Percentiles rank a stretch among this genome's conserved stretches.
phyloP scores from a whole-genome alignment of 2,888 invertebrate genomes.

The Encarsia formosa region DNA sequence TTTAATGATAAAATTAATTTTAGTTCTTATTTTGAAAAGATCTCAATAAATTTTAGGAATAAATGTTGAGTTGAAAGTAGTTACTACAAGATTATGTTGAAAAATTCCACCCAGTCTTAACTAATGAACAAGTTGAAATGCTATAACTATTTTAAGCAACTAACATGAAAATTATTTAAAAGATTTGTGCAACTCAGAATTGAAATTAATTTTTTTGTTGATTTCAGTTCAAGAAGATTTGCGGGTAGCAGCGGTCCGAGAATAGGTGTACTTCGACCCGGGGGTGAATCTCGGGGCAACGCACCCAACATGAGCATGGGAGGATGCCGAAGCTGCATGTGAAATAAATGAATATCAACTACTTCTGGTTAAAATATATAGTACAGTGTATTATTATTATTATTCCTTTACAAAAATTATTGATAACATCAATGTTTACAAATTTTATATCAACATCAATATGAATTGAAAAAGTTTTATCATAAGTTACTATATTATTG shows the following conservation, averaged over 20 bases:
- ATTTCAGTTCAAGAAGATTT: conserved; percentile 11
- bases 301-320: conserved; percentile 30
- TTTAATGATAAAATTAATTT: neutral
- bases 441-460: too few relatives aligned
- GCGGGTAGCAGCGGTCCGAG: conserved; percentile 16
- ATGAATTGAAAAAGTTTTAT: neutral
- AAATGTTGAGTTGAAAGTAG: too few relatives aligned
- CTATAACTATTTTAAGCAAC: neutral
- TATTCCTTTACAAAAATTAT: too few relatives aligned
- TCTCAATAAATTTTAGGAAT: too few relatives aligned
- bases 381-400: conserved; percentile 15
- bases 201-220: neutral
- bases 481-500: neutral
- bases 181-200: neutral
- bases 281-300: conserved; percentile 17
- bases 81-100: too few relatives aligned
- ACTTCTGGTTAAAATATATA: too few relatives aligned
- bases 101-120: neutral
- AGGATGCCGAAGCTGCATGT: conserved; percentile 40
- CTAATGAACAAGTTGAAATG: neutral
- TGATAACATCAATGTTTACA: conserved; percentile 18
- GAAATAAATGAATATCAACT: neutral
- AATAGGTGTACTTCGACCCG: conserved; percentile 15
- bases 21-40: too few relatives aligned
- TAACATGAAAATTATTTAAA: neutral